These are phyloP conservation scores for Chloromyia formosa DNA, from an alignment of 2,888 invertebrate genomes.

Conservation along the genomic window DNA sequence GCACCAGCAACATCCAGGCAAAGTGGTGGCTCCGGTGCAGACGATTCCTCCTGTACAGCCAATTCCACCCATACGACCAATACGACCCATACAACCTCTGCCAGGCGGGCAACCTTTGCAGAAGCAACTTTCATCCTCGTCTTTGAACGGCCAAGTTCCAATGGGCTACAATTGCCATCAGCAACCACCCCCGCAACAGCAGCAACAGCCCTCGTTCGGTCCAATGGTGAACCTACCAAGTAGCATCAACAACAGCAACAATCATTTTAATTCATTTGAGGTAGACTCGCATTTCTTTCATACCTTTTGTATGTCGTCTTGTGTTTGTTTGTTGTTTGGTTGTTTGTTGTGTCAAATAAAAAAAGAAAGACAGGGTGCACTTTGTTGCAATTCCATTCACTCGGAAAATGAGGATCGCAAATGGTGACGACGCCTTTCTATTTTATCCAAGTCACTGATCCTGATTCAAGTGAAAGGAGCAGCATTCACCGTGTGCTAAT, in stretches of 20 bases:
- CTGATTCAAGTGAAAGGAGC: too few relatives aligned
- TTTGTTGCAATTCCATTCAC: too few relatives aligned
- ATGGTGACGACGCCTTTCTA: too few relatives aligned
- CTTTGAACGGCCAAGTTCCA: not conserved
- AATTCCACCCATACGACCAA: not conserved
- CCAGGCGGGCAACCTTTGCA: conserved; percentile 28
- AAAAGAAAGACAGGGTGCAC: too few relatives aligned
- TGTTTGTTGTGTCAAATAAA: too few relatives aligned
- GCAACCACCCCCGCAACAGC: not conserved
- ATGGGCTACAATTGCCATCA: conserved; percentile 18
- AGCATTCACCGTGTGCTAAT: too few relatives aligned
- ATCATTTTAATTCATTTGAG: conserved; percentile 25
- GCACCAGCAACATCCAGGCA: conserved; percentile 49
- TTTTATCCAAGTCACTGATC: too few relatives aligned
- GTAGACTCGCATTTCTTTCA: conserved; percentile 15
- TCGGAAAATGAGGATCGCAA: too few relatives aligned
- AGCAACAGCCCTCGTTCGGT: not conserved
- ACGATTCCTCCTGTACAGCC: conserved; percentile 56
- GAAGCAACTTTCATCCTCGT: conserved; percentile 8
- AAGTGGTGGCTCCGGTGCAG: conserved; percentile 51
- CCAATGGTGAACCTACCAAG: not conserved
- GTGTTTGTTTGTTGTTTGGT: too few relatives aligned
- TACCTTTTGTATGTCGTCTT: too few relatives aligned
- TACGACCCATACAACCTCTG: not conserved
- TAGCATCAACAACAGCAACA: not conserved